Conservation (phyloP, 1,140 invertebrate species). For the Drosophila triauraria region DNA sequence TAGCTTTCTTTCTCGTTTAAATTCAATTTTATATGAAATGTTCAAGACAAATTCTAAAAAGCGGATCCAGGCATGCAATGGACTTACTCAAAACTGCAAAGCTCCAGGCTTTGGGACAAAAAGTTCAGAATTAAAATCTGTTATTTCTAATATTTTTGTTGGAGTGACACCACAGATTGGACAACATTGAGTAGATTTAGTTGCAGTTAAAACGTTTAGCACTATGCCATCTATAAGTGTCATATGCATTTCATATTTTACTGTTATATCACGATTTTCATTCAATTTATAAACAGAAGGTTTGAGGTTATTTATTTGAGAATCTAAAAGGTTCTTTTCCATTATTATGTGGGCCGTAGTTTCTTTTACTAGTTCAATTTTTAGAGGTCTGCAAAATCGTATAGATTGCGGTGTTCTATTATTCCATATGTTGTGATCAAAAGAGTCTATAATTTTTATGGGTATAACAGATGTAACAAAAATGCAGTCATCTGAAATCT, state of each 20-base stretch:
- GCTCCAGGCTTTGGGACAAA: conserved; percentile 1
- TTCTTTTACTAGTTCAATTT: conserved; percentile 16
- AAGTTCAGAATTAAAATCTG: neutral
- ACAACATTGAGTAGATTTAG: neutral
- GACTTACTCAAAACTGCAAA: conserved; percentile 6
- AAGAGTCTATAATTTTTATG: conserved; percentile 27
- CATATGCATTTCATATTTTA: conserved; percentile 2
- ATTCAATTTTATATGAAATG: conserved; percentile 8
- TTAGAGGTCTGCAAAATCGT: no score
- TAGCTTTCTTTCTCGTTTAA: neutral
- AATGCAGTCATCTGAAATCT: conserved; percentile 26
- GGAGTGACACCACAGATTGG: conserved; percentile 6
- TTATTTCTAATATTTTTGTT: conserved; percentile 3
- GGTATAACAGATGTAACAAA: conserved; percentile 44
- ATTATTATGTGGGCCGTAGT: conserved; percentile 1
- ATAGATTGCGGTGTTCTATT: conserved; percentile 13
- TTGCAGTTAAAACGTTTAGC: neutral
- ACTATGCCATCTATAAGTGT: conserved; percentile 3
- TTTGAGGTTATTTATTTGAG: neutral
- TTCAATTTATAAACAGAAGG: conserved; percentile 8
- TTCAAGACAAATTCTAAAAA: neutral
- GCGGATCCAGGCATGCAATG: conserved; percentile 1
- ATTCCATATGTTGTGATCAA: neutral
- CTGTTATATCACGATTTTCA: conserved; percentile 13
- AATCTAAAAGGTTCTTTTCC: conserved; percentile 8